Base-by-base conservation (phyloP, 2,797 vertebrate genomes). In the Typhlichthys subterraneus region DNA sequence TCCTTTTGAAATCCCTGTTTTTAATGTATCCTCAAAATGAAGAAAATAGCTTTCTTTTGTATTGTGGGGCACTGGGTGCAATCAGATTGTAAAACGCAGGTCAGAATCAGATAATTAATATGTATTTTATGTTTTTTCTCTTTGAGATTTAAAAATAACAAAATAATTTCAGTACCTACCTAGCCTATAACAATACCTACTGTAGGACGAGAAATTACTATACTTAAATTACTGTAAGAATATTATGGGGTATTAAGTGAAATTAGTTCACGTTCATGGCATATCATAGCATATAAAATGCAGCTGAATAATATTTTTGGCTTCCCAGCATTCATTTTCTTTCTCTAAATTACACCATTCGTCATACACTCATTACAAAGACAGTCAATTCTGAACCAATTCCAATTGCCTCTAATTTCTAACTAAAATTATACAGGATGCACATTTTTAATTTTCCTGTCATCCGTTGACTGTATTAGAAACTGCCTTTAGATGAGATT, bases 331-430 rank as follows among this genome's bases (percentile, higher is more conserved):
- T 90, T 89, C 84, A 89, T 89, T 92, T 90, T 88, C 85, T 87
- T 57, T 80, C 59, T 80, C 76, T 87, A 90, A 92, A 90, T 90
- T 81, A 88, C 69, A 82, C 85, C 88, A 92, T 93, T 92, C 82
- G 76, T 92, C 92, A 92, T 85, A 83, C 80, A 67, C 87, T 91
- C 83, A 87, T 92, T 93, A 91, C 83, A 80, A 85, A 88, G 88
- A 84, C 88, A 88, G 90, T 91, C 88, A 83, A 84, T 92, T 92
- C 77, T 87, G 69, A 85, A 87, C 81, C 85, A 88, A 87, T 87
- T 91, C 81, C 86, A 88, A 88, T 81, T 85, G 85, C 87, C 79
- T 90, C 84, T 90, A 81, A 88, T 90, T 90, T 86, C 82, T 67
- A 80, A 82, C 84, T 83, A 74, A 88, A 90, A 88, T 84, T 84